These are phyloP conservation scores for Phyllostomus discolor DNA, from an alignment of 2,113 vertebrate genomes.

Conservation along the genomic window DNA sequence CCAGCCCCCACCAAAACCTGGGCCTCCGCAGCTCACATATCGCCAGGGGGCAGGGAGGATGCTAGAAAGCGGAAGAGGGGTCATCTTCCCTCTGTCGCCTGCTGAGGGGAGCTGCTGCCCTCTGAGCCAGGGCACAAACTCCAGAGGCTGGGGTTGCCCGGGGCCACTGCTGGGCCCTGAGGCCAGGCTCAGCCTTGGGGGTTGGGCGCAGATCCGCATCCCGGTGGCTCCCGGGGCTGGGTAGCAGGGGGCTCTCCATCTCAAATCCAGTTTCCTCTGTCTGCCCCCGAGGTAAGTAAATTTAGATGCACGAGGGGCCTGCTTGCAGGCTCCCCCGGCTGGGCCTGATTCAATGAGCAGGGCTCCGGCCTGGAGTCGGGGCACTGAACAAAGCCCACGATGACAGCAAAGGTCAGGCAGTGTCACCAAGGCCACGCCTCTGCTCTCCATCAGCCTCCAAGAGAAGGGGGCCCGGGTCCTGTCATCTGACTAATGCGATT, in stretches of 20 bases:
- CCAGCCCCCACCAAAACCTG: background rate
- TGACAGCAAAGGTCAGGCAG: conserved; percentile 76
- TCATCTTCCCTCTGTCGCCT: background rate
- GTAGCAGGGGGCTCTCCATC: background rate
- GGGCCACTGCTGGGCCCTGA: background rate
- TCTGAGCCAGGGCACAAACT: background rate
- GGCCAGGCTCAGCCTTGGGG: background rate
- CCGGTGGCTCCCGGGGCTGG: background rate
- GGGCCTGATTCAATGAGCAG: conserved; percentile 80
- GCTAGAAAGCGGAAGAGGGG: background rate
- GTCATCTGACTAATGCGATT: conserved; percentile 82
- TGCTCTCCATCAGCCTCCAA: conserved; percentile 81
- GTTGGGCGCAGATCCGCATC: background rate
- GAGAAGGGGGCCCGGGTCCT: conserved; percentile 71
- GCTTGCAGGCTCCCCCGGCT: conserved; percentile 55
- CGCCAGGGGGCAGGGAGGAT: background rate
- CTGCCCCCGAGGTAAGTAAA: conserved; percentile 48
- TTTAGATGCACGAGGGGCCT: conserved; percentile 51
- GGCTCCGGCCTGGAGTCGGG: conserved; percentile 74
- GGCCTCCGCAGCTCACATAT: background rate
- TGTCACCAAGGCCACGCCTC: conserved; percentile 74
- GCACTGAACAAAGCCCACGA: conserved; percentile 78
- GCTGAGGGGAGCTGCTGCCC: background rate
- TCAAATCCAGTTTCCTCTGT: conserved; percentile 10
- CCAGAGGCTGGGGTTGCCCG: background rate